Conservation (phyloP, 92 coral and sea anemone genomes). For the Epizoanthus scotinus region DNA sequence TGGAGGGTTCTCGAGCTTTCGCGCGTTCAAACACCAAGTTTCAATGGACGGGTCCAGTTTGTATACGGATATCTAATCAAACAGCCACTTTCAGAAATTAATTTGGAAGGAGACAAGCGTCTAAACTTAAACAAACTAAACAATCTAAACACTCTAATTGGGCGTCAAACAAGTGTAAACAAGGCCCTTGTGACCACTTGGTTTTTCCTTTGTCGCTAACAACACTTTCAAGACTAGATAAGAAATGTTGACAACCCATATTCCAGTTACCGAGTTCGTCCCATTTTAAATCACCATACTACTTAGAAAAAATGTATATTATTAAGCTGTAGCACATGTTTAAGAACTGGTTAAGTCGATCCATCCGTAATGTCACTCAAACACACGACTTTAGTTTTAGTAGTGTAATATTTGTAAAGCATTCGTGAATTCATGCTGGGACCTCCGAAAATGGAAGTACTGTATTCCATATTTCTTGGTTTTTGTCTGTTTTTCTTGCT, state of each 20-base stretch:
- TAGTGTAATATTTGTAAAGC: too few relatives aligned
- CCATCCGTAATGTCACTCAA: too few relatives aligned
- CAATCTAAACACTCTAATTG: constrained; percentile 31
- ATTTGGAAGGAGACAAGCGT: constrained; percentile 10
- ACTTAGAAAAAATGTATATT: too few relatives aligned
- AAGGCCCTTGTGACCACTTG: constrained; percentile 22
- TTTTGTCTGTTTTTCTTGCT: too few relatives aligned
- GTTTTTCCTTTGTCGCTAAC: constrained; percentile 35
- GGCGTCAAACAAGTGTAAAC: constrained; percentile 44
- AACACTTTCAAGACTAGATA: background rate
- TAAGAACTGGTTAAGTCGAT: too few relatives aligned
- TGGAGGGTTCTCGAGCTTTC: too few relatives aligned
- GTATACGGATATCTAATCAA: background rate
- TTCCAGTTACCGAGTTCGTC: background rate
- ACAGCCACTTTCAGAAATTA: constrained; percentile 1
- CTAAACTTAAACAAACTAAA: constrained; percentile 8
- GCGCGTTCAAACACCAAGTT: background rate
- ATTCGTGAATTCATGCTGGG: too few relatives aligned
- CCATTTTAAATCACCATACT: background rate
- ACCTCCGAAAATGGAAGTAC: too few relatives aligned
- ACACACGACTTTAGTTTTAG: too few relatives aligned
- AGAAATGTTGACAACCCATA: background rate
- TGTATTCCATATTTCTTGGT: too few relatives aligned
- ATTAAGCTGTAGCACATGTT: too few relatives aligned
- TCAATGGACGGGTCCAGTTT: background rate